Percentiles rank a stretch among this genome's conserved stretches.
Evolutionary conservation across 2,888 invertebrate genomes (phyloP).

Genomic region (Pollenia amentaria): DNA sequence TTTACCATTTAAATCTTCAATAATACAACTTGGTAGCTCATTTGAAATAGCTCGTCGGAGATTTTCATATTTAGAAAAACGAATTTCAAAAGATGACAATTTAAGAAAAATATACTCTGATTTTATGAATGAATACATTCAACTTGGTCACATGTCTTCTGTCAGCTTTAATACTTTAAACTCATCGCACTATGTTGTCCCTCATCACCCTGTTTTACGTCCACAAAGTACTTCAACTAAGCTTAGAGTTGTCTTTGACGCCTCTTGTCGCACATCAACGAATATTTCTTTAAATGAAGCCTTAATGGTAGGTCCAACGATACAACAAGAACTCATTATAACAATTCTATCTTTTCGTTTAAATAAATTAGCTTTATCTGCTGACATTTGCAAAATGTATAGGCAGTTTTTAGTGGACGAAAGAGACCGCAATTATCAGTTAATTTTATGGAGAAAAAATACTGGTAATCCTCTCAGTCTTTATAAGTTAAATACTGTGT

Average conservation of each 20-base stretch:
- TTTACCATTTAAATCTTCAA: constrained; percentile 30
- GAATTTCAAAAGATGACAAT: constrained; percentile 32
- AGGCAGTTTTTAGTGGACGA: constrained; percentile 51
- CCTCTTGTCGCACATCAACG: constrained; percentile 4
- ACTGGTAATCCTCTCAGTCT: neutral
- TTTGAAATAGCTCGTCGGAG: constrained; percentile 51
- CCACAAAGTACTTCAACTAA: constrained; percentile 3
- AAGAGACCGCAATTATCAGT: constrained; percentile 39
- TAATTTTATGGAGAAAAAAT: constrained; percentile 39
- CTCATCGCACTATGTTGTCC: neutral
- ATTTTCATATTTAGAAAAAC: constrained; percentile 49
- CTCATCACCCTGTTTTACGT: constrained; percentile 7
- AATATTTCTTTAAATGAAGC: constrained; percentile 57
- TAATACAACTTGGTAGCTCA: constrained; percentile 6
- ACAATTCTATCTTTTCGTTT: constrained; percentile 19
- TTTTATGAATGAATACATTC: constrained; percentile 54
- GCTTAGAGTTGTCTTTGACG: constrained; percentile 11
- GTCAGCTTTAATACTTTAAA: neutral
- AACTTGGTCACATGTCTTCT: constrained; percentile 9
- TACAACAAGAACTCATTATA: constrained; percentile 54
- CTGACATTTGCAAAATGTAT: constrained; percentile 65
- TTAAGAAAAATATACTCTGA: constrained; percentile 44
- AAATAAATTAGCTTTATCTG: constrained; percentile 44
- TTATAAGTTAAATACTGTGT: constrained; percentile 48
- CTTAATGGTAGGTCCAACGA: constrained; percentile 58